Percentiles rank a stretch among this genome's conserved stretches.
Conservation (phyloP, 2,888 invertebrate genomes). For the Ypsolopha scabrella region DNA sequence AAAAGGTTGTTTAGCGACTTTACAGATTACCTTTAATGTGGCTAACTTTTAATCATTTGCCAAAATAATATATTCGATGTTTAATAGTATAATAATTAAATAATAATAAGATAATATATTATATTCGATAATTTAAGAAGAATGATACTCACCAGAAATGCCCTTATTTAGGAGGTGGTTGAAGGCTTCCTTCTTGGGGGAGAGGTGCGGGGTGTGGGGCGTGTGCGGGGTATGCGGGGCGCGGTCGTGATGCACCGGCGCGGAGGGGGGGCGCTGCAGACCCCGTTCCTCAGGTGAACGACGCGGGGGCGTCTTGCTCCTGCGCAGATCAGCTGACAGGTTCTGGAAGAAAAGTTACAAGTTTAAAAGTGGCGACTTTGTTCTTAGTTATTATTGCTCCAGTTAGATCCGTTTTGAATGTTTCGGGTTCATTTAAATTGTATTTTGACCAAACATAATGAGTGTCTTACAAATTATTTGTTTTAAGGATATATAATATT, state of each 20-base stretch:
- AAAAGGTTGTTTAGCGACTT: too few relatives aligned
- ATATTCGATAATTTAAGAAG: neutral
- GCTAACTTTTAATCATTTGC: too few relatives aligned
- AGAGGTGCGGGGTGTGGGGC: slow-evolving; percentile 63
- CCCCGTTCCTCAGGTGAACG: slow-evolving; percentile 53
- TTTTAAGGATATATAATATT: too few relatives aligned
- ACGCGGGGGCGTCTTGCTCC: slow-evolving; percentile 55
- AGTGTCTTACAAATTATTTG: too few relatives aligned
- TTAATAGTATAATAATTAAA: too few relatives aligned
- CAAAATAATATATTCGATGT: too few relatives aligned
- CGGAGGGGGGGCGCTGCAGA: slow-evolving; percentile 56
- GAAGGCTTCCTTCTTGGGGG: slow-evolving; percentile 76
- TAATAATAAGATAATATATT: too few relatives aligned
- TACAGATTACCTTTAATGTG: too few relatives aligned
- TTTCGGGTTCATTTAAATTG: too few relatives aligned
- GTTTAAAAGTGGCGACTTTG: neutral
- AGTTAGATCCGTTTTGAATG: too few relatives aligned
- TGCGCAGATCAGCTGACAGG: slow-evolving; percentile 42
- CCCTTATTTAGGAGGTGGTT: slow-evolving; percentile 69
- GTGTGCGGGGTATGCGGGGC: slow-evolving; percentile 53
- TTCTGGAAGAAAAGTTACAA: slow-evolving; percentile 26
- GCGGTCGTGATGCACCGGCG: slow-evolving; percentile 61
- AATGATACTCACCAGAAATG: slow-evolving; percentile 67
- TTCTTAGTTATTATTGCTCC: too few relatives aligned
- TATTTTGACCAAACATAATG: too few relatives aligned